Base-by-base conservation (phyloP, 2,888 invertebrate species). In the Parochlus steinenii region DNA sequence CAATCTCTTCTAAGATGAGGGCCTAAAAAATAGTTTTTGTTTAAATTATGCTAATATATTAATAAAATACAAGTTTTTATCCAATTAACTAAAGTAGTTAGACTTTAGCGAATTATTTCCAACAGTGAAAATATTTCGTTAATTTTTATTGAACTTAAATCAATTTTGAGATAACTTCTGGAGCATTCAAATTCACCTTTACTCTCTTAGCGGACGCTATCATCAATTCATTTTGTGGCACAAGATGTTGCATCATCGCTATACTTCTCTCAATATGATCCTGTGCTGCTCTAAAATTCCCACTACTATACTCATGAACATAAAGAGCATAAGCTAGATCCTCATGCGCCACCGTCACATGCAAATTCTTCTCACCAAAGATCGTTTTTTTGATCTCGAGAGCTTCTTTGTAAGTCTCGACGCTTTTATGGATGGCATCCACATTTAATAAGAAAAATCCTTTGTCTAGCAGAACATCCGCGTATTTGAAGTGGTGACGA, bases 251-350 rank as follows among this genome's bases (percentile, higher is more conserved):
- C 64, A 89, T 76, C 40, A 86, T 83, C 28, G 69, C 62, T 34
- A 89, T 83, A 17, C 90, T 85, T 45, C 71, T 69, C 51, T 83
- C 80, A 20, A 82, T 80, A 61, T 89, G 80, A 44, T 78, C 73
- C 43, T 83, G 66, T 17, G 90, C 87, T 56, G 72, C 70, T 47
- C 69, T 69, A 58, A 92, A 92, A 45, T 77, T 68, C 1, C 90
- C 89, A 1, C 85, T 77, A 48, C 78, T 85, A 58, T 92, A 92
- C 58, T 92, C 90, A 38, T 80, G 74, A 30, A 90, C 89, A 56
- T 92, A 93, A 8, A 83, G 72, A 30, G 89, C 87, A 61, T 92
- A 93, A 0, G 90, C 87, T 28, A 92, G 64, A 62, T 92, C 90
- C 61, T 92, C 90, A 55, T 86, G 81, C 18, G 82, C 83, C 18